Evolutionary conservation across 92 coral and sea anemone genomes (phyloP), one percentile per base, ranked within the genome.

Genomic region (Chrysogorgia sp.): DNA sequence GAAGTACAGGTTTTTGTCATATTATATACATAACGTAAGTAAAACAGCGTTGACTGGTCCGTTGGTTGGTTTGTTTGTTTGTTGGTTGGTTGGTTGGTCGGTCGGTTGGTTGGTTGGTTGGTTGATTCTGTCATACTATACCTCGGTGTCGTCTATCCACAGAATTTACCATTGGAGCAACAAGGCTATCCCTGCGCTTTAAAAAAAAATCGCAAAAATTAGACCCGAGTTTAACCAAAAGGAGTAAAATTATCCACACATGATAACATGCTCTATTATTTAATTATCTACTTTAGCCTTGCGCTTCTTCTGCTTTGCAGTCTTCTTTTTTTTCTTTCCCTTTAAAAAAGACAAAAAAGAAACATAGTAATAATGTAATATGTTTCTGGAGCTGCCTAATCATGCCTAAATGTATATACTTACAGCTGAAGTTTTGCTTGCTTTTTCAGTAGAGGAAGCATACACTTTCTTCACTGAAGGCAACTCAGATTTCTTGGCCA

Each of bases 391-490:
- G n/a, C n/a, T n/a, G n/a, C n/a, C n/a, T n/a, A n/a, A n/a, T n/a
- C n/a, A n/a, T n/a, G n/a, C n/a, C n/a, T n/a, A n/a, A n/a, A n/a
- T n/a, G n/a, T n/a, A n/a, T n/a, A n/a, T n/a, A 47, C 53, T 47
- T 47, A 47, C 53, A 47, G 10, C 2, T 47, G n/a, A 47, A 22
- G 76, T 88, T 72, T 84, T 80, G 64, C 63, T 71, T 59, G 35
- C 71, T 56, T 69, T n/a, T 30, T 75, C 43, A 41, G 61, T n/a
- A 7, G 9, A 12, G 15, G 53, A 47, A 4, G 10, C 31, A 40
- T 85, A 35, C 34, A 79, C 82, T 24, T 89, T 81, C 34, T 86
- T 83, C 64, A 90, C 93, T 88, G 90, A 82, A 66, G 97, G 94
- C 23, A 85, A 61, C 60, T 88, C 92, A 81, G 92, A 89, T 57